These are phyloP conservation scores for Eumerus sabulonum DNA, from an alignment of 2,888 invertebrate genomes.

Conservation along the genomic window DNA sequence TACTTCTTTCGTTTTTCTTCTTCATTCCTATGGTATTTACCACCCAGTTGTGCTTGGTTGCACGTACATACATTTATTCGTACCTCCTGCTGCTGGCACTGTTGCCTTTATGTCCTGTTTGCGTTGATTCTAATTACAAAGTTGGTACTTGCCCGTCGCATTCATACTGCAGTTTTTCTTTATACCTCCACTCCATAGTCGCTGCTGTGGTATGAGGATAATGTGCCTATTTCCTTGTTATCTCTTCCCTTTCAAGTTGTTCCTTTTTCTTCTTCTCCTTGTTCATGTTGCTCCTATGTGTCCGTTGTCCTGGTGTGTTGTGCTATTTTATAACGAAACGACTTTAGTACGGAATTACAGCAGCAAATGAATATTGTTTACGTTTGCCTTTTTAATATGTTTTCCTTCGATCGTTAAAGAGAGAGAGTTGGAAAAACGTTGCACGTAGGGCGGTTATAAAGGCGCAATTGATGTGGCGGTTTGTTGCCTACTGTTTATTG, in stretches of 20 bases:
- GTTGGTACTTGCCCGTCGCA: constrained; percentile 65
- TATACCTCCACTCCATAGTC: too few relatives aligned
- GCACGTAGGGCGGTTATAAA: too few relatives aligned
- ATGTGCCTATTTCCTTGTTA: constrained; percentile 67
- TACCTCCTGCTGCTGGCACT: constrained; percentile 25
- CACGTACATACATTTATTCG: too few relatives aligned
- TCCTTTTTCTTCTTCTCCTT: neutral
- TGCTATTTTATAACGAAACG: too few relatives aligned
- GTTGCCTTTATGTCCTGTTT: constrained; percentile 66
- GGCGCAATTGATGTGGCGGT: too few relatives aligned
- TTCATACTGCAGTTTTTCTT: constrained; percentile 56
- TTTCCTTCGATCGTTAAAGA: constrained; percentile 49
- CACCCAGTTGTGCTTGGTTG: too few relatives aligned
- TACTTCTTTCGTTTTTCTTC: neutral
- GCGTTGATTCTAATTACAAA: constrained; percentile 68
- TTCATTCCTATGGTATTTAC: neutral
- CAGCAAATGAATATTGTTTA: constrained; percentile 62
- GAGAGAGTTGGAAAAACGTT: too few relatives aligned
- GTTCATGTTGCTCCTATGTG: neutral
- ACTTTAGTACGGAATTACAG: neutral
- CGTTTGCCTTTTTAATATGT: constrained; percentile 59
- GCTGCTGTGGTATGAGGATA: constrained; percentile 47
- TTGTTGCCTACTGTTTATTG: too few relatives aligned
- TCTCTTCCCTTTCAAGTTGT: constrained; percentile 30
- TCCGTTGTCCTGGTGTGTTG: neutral